Evolutionary conservation across 1,140 invertebrate genomes (phyloP).

Genomic region (Planococcus citri): DNA sequence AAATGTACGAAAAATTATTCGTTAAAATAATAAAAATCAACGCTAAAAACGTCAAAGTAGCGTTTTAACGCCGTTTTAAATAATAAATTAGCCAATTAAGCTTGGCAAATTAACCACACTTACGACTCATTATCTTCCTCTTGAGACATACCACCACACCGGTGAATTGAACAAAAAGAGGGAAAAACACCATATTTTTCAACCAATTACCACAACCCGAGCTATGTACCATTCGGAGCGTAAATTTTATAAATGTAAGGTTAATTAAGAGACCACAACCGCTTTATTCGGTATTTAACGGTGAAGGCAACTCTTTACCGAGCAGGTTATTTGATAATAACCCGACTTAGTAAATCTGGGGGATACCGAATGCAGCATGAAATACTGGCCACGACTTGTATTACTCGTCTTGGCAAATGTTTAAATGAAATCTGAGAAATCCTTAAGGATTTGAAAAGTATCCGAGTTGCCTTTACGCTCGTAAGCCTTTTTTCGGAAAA

Average conservation of each 20-base stretch:
- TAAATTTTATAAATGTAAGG: background rate
- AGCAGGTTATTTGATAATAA: background rate
- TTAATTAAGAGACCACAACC: background rate
- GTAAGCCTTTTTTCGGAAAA: background rate
- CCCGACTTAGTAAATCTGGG: background rate
- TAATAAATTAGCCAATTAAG: background rate
- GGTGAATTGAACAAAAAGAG: too few species aligned
- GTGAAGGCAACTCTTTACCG: background rate
- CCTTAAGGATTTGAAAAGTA: background rate
- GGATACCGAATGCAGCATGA: background rate
- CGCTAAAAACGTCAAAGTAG: too few species aligned
- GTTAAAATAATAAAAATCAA: too few species aligned
- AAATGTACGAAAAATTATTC: too few species aligned
- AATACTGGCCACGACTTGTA: background rate
- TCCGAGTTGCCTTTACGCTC: background rate
- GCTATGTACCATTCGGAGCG: background rate
- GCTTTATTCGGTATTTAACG: background rate
- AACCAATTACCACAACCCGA: background rate
- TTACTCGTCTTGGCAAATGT: background rate
- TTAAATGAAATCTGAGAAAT: conserved; percentile 1
- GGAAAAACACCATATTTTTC: too few species aligned
- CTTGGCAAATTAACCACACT: background rate
- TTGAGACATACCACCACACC: background rate
- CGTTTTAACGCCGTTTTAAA: too few species aligned
- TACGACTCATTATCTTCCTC: background rate